Conservation (phyloP, 53 echinoderm and acorn worm species). For the Hippasteria phrygiana region DNA sequence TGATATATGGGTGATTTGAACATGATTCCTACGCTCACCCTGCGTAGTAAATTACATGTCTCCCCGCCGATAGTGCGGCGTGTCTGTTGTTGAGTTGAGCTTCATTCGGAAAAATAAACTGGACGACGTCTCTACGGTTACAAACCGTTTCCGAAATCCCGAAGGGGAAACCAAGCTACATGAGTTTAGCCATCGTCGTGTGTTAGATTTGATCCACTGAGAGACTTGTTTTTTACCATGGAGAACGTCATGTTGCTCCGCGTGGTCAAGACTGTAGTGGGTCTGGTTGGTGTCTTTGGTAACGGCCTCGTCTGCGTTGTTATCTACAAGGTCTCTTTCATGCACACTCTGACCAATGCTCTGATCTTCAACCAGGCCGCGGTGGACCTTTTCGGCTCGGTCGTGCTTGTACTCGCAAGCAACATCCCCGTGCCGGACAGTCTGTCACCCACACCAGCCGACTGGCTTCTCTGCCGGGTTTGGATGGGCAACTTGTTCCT, state of each 20-base stretch:
- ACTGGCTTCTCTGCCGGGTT: conserved; percentile 80
- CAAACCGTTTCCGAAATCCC: too few relatives aligned
- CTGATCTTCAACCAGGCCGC: conserved; percentile 88
- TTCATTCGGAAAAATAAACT: too few relatives aligned
- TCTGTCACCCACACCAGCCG: conserved; percentile 19
- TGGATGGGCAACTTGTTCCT: conserved; percentile 84
- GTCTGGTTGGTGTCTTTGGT: conserved; percentile 67
- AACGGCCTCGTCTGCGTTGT: conserved; percentile 85
- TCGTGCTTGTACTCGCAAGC: conserved; percentile 65
- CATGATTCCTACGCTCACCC: too few relatives aligned
- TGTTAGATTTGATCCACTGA: too few relatives aligned
- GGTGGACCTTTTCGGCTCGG: conserved; percentile 79
- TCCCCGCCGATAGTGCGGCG: too few relatives aligned
- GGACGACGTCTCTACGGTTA: too few relatives aligned
- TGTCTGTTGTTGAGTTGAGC: too few relatives aligned
- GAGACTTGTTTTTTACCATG: too few relatives aligned
- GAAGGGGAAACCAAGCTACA: too few relatives aligned
- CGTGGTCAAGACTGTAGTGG: conserved; percentile 60
- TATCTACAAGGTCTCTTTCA: conserved; percentile 61
- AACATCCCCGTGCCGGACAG: conserved; percentile 56
- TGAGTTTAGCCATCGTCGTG: too few relatives aligned
- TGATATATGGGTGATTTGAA: too few relatives aligned
- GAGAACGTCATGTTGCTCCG: conserved; percentile 36
- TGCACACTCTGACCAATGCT: conserved; percentile 78
- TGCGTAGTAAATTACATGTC: too few relatives aligned